Conservation (phyloP, 1,140 invertebrate species). For the Macrobrachium rosenbergii region DNA sequence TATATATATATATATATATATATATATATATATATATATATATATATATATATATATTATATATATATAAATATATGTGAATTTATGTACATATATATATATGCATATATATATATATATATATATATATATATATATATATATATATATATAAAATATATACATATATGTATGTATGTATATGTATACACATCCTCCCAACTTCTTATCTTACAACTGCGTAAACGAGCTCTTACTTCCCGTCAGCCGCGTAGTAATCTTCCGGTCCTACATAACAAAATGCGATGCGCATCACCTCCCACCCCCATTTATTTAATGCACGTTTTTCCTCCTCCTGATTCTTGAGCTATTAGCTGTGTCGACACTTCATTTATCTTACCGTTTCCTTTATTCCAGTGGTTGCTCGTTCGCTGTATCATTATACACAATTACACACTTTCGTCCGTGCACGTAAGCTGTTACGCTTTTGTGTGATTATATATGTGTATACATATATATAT, state of each 20-base stretch:
- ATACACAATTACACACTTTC: not conserved
- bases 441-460: not conserved
- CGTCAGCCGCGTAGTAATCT: too few relatives aligned
- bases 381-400: too few relatives aligned
- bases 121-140: constrained; percentile 16
- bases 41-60: not conserved
- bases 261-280: too few relatives aligned
- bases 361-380: too few relatives aligned
- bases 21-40: constrained; percentile 8
- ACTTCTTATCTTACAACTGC: not conserved
- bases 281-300: too few relatives aligned
- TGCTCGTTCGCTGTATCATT: too few relatives aligned
- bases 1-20: constrained; percentile 19
- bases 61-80: not conserved
- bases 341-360: too few relatives aligned
- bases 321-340: too few relatives aligned
- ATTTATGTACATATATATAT: not conserved
- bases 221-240: not conserved
- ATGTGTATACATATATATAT: constrained; percentile 10
- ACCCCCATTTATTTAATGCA: too few relatives aligned
- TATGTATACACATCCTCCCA: not conserved
- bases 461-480: not conserved
- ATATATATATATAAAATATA: constrained; percentile 17
- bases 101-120: not conserved
- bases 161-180: not conserved